Evolutionary conservation across 64 coral and sea anemone genomes (phyloP).

Genomic region (Anthopleura sola): DNA sequence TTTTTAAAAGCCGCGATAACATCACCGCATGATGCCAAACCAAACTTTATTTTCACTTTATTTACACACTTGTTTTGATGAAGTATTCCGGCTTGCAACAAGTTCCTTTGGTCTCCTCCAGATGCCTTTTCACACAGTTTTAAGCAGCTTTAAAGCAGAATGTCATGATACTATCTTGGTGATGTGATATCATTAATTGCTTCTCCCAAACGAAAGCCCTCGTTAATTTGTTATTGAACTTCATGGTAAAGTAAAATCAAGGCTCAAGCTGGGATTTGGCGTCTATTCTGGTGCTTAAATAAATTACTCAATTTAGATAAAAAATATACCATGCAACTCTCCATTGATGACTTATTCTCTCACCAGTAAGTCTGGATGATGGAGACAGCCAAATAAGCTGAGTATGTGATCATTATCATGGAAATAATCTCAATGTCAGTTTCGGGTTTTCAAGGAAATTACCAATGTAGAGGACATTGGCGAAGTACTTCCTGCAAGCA

Average conservation of each 20-base stretch:
- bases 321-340: neutral
- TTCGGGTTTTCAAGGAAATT: neutral
- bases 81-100: neutral
- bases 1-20: neutral
- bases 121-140: neutral
- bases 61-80: neutral
- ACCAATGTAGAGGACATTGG: neutral
- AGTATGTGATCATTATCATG: neutral
- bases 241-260: neutral
- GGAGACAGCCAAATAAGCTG: no score
- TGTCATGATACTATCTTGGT: neutral
- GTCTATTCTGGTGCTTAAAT: neutral
- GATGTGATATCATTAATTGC: neutral
- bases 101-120: neutral
- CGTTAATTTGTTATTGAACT: neutral
- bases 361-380: neutral
- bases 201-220: neutral
- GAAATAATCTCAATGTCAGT: neutral
- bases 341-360: neutral
- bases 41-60: neutral
- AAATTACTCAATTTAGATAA: neutral
- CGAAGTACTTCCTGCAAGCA: neutral
- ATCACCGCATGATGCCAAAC: neutral
- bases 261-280: neutral
- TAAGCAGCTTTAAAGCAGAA: neutral